Base-by-base conservation (phyloP, 1,140 invertebrate species). In the Lepidurus couesii region DNA sequence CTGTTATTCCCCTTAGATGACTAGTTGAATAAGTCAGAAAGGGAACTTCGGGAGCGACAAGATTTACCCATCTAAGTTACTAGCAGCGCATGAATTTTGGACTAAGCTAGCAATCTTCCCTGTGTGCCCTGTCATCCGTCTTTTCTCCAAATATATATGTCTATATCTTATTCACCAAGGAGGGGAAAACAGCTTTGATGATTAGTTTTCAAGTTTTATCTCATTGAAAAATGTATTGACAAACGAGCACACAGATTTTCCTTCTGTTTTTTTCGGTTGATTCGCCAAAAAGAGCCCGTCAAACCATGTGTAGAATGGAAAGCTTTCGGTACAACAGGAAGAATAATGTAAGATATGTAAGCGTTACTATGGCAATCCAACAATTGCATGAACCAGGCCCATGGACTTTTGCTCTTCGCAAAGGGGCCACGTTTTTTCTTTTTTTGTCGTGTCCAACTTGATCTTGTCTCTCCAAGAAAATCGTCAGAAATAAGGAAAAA, bases 221-320 rank as follows among this genome's bases (percentile, higher is more conserved):
- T 65, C 53, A 65, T 65, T 65, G 53, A n/a, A 16, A 16, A 65
- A 65, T 65, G 53, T 21, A 65, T 65, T 65, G 53, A 65, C n/a
- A 65, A 65, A 65, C 53, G 53, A 65, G 53, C 16, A 13, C 53
- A 65, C 53, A 65, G 16, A n/a, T 65, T 65, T 65, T 10, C 53
- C n/a, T 65, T 65, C 53, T 11, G 10, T 16, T 47, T 4, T 47
- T 65, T 16, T 65, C 21, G 21, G 16, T 16, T 65, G 8, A n/a
- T 65, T 11, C 13, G 53, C 1, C 8, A 34, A 34, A 34, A 34
- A 34, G 3, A 34, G 34, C 34, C 34, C 34, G 3, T 34, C 34
- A 34, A 34, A 34, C 34, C 34, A 34, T 34, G 53, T 16, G 9
- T 24, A 65, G 21, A 65, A 21, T 13, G 13, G 53, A 65, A 65